Conservation (phyloP, 2,113 vertebrate species). For the Narcine bancroftii region DNA sequence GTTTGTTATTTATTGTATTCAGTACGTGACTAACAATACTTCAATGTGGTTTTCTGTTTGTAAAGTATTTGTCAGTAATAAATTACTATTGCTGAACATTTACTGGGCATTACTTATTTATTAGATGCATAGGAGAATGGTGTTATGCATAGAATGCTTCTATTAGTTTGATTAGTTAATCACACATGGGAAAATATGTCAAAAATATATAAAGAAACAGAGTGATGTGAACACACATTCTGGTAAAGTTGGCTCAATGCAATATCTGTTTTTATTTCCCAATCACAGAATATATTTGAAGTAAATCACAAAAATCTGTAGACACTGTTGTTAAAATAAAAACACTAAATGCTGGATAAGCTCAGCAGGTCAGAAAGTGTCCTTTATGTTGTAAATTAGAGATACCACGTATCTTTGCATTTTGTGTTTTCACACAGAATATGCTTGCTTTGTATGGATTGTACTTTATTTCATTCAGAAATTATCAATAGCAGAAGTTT, state of each 20-base stretch:
- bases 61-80: neutral
- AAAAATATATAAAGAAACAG: neutral
- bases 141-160: neutral
- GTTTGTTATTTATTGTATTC: constrained; percentile 3
- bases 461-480: neutral
- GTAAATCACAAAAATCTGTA: too few relatives aligned
- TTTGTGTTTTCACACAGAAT: too few relatives aligned
- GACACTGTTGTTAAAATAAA: too few relatives aligned
- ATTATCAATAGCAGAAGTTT: neutral
- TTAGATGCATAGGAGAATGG: neutral
- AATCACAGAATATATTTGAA: neutral
- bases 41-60: neutral
- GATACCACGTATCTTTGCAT: too few relatives aligned
- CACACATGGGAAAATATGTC: neutral
- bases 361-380: too few relatives aligned
- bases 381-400: too few relatives aligned
- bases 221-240: neutral
- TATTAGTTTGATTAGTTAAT: neutral
- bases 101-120: neutral
- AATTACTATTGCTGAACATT: neutral
- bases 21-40: neutral
- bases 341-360: too few relatives aligned
- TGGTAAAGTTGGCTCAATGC: neutral
- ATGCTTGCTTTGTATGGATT: neutral
- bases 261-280: neutral